Evolutionary conservation across 2,888 invertebrate genomes (phyloP), one percentile per base, ranked within the genome.

Genomic region (Pterostichus niger): DNA sequence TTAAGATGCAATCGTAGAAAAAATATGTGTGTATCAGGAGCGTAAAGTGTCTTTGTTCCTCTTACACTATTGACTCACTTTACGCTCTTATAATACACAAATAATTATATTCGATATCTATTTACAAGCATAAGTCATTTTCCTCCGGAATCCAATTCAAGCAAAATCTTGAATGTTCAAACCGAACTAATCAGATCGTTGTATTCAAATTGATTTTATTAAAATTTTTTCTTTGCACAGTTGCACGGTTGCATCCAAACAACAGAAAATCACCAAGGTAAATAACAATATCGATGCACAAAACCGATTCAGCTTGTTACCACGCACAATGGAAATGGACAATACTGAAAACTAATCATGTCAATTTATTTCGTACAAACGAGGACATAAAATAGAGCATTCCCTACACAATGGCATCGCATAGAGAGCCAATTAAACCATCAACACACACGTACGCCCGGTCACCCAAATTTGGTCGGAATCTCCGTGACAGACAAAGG

Each of bases 291-390:
- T 56, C 56, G 40, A 71, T 44, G 11, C 17, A 17, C 73, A 46
- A 73, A 40, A 46, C 46, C 33, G 6, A 13, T 31, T 46, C 78
- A 40, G 52, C 81, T 81, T 81, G 80, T 81, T 81, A 73, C 75
- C 24, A 59, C 73, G 59, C 59, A 83, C 82, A 77, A 77, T 64
- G 40, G 40, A 17, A 83, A 46, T 49, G 68, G 83, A 83, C 83
- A 76, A 77, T 83, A 83, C 83, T 83, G 76, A 77, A 77, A 83
- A 83, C 83, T 83, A 83, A 77, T 83, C 83, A 83, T 83, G 83
- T 76, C 83, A 77, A 83, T 83, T 83, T 83, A 83, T 77, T 77
- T 77, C 77, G 52, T 68, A 77, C 83, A 83, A 83, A 83, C 83
- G 77, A 83, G 40, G 24, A 77, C 83, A 68, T 83, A 83, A 83